phyloP scores from a whole-genome alignment of 2,113 vertebrate species.

The Callionymus lyra region DNA sequence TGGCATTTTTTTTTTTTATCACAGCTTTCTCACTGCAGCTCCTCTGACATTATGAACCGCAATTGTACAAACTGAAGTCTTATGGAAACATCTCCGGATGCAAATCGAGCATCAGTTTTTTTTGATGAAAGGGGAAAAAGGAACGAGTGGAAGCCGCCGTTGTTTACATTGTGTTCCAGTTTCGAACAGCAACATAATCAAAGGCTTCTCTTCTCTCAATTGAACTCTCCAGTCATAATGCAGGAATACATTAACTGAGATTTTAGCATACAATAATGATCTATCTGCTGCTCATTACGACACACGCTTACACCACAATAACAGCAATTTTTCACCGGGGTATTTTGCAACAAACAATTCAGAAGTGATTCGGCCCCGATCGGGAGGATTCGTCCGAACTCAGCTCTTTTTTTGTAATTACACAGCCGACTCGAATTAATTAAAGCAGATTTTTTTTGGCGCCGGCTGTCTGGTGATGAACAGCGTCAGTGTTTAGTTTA shows the following conservation, averaged over 20 bases:
- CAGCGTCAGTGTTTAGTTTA: conserved; percentile 17
- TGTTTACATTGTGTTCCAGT: conserved; percentile 50
- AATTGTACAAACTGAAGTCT: no score
- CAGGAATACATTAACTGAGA: conserved; percentile 46
- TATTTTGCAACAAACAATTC: conserved; percentile 26
- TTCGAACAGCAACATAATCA: conserved; percentile 52
- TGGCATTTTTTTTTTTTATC: conserved; percentile 38
- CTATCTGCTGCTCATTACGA: conserved; percentile 55
- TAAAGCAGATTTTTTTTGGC: conserved; percentile 44
- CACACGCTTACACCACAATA: conserved; percentile 9
- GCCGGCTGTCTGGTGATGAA: conserved; percentile 13
- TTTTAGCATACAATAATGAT: conserved; percentile 43
- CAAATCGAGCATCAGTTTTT: conserved; percentile 43
- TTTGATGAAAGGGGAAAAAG: conserved; percentile 36
- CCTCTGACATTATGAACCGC: conserved; percentile 46
- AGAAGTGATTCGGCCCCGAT: conserved; percentile 35
- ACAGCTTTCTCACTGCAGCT: conserved; percentile 37
- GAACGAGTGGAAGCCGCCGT: conserved; percentile 30
- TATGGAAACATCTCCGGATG: conserved; percentile 43
- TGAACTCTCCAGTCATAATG: conserved; percentile 43
- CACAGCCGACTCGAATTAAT: conserved; percentile 43
- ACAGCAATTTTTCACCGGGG: neutral
- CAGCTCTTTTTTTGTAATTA: conserved; percentile 39
- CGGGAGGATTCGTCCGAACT: conserved; percentile 31
- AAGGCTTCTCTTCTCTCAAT: conserved; percentile 38